Evolutionary conservation across 2,113 vertebrate genomes (phyloP).

Genomic region (Bombycilla garrulus): DNA sequence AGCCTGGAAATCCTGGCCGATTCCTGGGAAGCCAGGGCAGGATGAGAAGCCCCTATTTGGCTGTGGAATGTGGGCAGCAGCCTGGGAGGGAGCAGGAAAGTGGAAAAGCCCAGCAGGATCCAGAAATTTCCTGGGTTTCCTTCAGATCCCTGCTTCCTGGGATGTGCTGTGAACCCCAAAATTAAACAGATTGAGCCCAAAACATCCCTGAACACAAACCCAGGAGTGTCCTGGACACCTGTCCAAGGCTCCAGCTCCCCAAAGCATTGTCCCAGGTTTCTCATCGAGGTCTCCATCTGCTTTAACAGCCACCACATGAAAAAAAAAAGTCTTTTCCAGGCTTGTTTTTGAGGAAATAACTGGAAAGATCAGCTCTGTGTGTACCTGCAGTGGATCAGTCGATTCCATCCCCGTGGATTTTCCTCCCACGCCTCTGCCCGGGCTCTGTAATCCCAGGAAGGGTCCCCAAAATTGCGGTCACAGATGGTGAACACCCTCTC

Average conservation of each 20-base stretch:
- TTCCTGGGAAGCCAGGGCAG: not conserved
- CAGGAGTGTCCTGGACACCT: not conserved
- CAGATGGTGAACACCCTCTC: slow-evolving; percentile 64
- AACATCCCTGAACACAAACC: fast-evolving
- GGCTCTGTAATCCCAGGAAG: not conserved
- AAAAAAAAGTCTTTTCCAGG: fast-evolving
- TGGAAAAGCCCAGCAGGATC: not conserved
- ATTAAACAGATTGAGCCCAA: not conserved
- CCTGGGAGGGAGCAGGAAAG: not conserved
- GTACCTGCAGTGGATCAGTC: not conserved
- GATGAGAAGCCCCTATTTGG: not conserved
- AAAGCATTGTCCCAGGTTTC: not conserved
- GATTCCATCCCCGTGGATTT: fast-evolving
- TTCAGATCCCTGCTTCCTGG: not conserved
- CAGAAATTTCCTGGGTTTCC: not conserved
- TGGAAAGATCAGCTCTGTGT: not conserved
- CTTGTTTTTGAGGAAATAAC: not conserved
- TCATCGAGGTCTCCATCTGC: fast-evolving
- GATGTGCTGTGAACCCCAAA: not conserved
- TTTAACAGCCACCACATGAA: no score
- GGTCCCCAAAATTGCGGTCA: not conserved
- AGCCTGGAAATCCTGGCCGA: not conserved
- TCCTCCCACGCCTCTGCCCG: fast-evolving
- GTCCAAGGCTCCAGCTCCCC: not conserved
- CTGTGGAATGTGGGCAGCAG: not conserved